A percentile compares a stretch with the other conserved stretches of the same genome.
These are phyloP conservation scores for Triplophysa yarkandensis DNA, from an alignment of 2,797 vertebrate genomes.

Conservation along the genomic window DNA sequence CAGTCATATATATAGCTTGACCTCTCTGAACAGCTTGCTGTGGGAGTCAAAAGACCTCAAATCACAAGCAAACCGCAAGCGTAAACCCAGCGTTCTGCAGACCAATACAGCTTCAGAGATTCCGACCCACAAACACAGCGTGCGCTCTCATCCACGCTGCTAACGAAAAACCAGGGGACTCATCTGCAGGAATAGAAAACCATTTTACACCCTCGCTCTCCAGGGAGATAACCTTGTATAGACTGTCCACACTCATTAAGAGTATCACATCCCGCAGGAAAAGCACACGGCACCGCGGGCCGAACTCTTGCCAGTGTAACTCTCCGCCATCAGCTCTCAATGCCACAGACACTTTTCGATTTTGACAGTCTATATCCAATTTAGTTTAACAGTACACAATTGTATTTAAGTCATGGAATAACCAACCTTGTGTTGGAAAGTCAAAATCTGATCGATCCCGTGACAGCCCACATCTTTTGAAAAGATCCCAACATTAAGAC, in stretches of 20 bases:
- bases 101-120: conserved; percentile 8
- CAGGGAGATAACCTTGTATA: conserved; percentile 52
- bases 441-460: too few relatives aligned
- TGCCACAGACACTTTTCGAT: conserved; percentile 19
- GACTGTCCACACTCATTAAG: conserved; percentile 56
- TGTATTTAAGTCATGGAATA: too few relatives aligned
- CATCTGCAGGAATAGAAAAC: conserved; percentile 52
- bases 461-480: too few relatives aligned
- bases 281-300: neutral
- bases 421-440: too few relatives aligned
- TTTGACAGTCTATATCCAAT: conserved; percentile 16
- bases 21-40: conserved; percentile 5
- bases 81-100: conserved; percentile 21
- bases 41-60: conserved; percentile 9
- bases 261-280: conserved; percentile 20
- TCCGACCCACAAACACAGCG: conserved; percentile 13
- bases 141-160: conserved; percentile 17
- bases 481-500: neutral
- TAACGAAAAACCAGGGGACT: conserved; percentile 43
- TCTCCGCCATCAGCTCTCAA: conserved; percentile 39
- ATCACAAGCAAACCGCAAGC: conserved; percentile 17
- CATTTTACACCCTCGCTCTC: conserved; percentile 47
- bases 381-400: neutral
- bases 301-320: conserved; percentile 3
- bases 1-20: neutral